Evolutionary conservation across 2,888 invertebrate genomes (phyloP), one percentile per base, ranked within the genome.

Genomic region (Tinea trinotella): DNA sequence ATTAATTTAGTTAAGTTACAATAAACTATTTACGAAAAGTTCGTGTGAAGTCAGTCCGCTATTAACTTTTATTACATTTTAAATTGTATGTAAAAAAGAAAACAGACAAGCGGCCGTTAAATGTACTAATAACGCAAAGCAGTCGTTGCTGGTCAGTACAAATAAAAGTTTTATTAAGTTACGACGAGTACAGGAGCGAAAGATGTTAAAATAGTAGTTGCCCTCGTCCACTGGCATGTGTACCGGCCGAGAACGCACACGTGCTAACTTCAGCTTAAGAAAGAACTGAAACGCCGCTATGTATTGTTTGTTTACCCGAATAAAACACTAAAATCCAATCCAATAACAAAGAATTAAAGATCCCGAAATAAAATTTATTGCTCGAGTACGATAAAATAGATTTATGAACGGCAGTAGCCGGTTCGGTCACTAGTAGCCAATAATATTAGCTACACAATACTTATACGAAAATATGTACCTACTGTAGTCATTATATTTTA

Each of bases 341-440:
- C 84, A 83, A 85, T 84, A 85, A 85, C 84, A 85, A 85, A 85
- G 84, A 85, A 85, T 85, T 85, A 84, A 84, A 84, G 85, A 83
- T 85, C 85, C 84, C 78, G 76, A 85, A 85, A 85, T 85, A 85
- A 83, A 85, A 84, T 84, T 84, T 83, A 85, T 85, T 83, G 82
- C 84, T 72, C 66, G 70, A 70, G 77, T 78, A 81, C 85, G 82
- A 84, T 85, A 83, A 84, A 85, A 84, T 84, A 84, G 84, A 85
- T 85, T 85, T 85, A 85, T 84, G 83, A 78, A 75, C 68, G 76
- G 70, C 64, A 71, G 65, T 60, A 61, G 61, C 58, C 48, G 57
- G 58, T 54, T 59, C 63, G 56, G 59, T 65, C 59, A 63, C 64
- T 66, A 66, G 67, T 71, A 64, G 70, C 67, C 70, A 66, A 68